A percentile compares a stretch with the other conserved stretches of the same genome.
Evolutionary conservation across 2,797 vertebrate species (phyloP).

Genomic region (Cryptoprocta ferox): DNA sequence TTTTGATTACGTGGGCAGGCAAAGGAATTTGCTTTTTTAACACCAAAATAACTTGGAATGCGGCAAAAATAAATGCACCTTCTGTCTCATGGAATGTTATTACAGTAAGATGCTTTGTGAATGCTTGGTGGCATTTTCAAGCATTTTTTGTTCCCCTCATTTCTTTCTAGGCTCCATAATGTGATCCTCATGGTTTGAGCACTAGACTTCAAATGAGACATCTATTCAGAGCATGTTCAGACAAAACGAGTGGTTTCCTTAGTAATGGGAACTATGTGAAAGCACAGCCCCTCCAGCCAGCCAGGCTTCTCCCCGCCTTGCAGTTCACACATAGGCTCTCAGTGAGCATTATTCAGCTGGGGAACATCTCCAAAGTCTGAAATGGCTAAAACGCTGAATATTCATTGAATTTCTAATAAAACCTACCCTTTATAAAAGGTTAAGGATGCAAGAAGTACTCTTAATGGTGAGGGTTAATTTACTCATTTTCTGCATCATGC

Average conservation of each 20-base stretch:
- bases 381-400: slow-evolving; percentile 43
- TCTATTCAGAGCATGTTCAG: slow-evolving; percentile 87
- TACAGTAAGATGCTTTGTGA: slow-evolving; percentile 47
- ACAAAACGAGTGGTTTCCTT: slow-evolving; percentile 88
- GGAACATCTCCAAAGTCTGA: slow-evolving; percentile 6
- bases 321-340: slow-evolving; percentile 60
- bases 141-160: slow-evolving; percentile 77
- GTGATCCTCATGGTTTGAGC: slow-evolving; percentile 83
- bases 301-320: slow-evolving; percentile 54
- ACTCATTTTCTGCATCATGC: slow-evolving; percentile 49
- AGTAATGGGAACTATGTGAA: slow-evolving; percentile 85
- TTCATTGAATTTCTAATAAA: slow-evolving; percentile 51
- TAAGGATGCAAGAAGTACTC: slow-evolving; percentile 31
- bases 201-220: slow-evolving; percentile 89
- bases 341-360: slow-evolving; percentile 43
- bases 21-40: slow-evolving; percentile 63
- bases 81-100: slow-evolving; percentile 70
- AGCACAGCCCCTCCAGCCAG: slow-evolving; percentile 75
- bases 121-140: slow-evolving; percentile 57
- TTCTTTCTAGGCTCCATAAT: slow-evolving; percentile 81
- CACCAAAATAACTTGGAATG: slow-evolving; percentile 67
- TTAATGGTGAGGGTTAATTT: background rate
- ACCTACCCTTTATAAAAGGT: slow-evolving; percentile 38
- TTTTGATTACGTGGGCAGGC: slow-evolving; percentile 68
- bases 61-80: slow-evolving; percentile 73